A percentile compares a stretch with the other conserved stretches of the same genome.
These are phyloP conservation scores for Melanotus villosus DNA, from an alignment of 2,888 invertebrate species.

Conservation along the genomic window DNA sequence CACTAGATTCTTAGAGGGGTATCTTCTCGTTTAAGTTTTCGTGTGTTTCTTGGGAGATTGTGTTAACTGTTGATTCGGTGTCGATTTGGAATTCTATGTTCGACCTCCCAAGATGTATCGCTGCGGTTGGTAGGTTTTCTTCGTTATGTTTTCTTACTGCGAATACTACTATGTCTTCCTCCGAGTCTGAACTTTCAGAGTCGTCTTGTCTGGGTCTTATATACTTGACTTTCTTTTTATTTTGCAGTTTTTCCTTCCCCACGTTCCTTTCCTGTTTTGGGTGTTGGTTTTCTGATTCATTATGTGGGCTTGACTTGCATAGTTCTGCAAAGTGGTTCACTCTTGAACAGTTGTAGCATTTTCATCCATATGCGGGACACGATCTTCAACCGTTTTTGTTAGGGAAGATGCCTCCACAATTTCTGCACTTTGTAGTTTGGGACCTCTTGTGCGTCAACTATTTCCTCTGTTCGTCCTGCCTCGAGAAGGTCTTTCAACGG, in stretches of 20 bases:
- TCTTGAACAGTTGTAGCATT: background rate
- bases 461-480: background rate
- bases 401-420: background rate
- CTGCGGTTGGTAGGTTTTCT: too few relatives aligned
- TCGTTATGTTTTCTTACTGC: too few relatives aligned
- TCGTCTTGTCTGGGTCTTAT: background rate
- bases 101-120: background rate
- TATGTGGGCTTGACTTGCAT: background rate
- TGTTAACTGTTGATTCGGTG: background rate
- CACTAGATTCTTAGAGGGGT: background rate
- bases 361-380: too few relatives aligned
- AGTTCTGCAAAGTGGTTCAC: background rate
- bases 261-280: too few relatives aligned
- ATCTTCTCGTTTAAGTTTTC: background rate
- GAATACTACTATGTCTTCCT: too few relatives aligned
- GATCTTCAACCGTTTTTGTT: too few relatives aligned
- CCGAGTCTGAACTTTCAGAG: background rate
- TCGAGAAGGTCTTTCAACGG: background rate
- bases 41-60: background rate
- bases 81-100: slow-evolving; percentile 1
- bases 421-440: background rate
- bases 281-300: too few relatives aligned
- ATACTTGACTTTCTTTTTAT: background rate
- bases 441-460: background rate
- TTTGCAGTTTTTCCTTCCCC: background rate